Evolutionary conservation across 2,797 vertebrate genomes (phyloP), one percentile per base, ranked within the genome.

Genomic region (Micropoecilia bifurca): DNA sequence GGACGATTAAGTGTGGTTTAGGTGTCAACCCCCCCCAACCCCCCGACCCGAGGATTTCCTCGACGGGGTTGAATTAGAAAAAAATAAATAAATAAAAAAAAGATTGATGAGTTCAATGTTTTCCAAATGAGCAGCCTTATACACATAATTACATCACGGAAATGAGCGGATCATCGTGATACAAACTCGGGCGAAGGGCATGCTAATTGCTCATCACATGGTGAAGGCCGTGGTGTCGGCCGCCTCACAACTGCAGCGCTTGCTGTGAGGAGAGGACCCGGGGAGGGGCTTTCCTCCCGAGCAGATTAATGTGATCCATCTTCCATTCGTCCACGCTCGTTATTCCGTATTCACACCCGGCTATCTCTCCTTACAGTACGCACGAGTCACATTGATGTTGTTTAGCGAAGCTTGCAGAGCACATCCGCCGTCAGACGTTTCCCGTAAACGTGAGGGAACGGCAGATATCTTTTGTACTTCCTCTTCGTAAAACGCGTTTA

Each of bases 51-150:
- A 88, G 89, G 90, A 88, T 91, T 91, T 82, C 92, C 94, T 94
- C 94, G 91, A 93, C 89, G 91, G 91, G 92, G 86, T 85, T 77
- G 80, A 90, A 92, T 94, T 93, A 93, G 87, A 92, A 92, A 93
- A 47, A 46, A 46, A 47, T 18, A 5, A 53, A 25, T 18, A 93
- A 22, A 20, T 16, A 4, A 18, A 18, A 89, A 89, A 94, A 94
- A 95, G 95, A 96, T 95, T 95, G 95, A 96, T 95, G 95, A 95
- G 93, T 92, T 95, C 93, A 94, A 93, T 93, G 88, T 95, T 95
- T 95, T 94, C 93, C 92, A 95, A 95, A 94, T 91, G 94, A 95
- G 93, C 90, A 90, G 89, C 89, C 94, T 95, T 90, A 95, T 92
- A 92, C 93, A 95, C 94, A 91, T 95, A 95, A 95, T 96, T 95